Percentiles rank a stretch among this genome's conserved stretches.
Conservation (phyloP, 53 echinoderm and acorn worm species). For the Echinometra lucunter region DNA sequence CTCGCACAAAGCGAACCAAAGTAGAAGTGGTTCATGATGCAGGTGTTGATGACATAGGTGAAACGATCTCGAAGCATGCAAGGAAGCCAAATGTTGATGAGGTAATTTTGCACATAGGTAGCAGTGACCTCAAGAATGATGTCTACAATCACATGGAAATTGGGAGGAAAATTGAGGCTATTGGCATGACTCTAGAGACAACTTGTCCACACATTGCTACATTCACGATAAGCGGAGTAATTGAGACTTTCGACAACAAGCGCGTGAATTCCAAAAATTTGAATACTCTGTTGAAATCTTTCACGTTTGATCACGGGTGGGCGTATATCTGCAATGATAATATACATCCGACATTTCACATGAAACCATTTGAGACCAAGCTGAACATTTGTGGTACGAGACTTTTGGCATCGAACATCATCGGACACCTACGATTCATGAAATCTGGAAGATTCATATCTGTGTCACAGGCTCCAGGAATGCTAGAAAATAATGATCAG, state of each 20-base stretch:
- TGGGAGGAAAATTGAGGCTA: not conserved
- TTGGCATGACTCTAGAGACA: not conserved
- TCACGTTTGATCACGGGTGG: not conserved
- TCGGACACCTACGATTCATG: not conserved
- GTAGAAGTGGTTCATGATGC: not conserved
- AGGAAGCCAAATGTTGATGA: not conserved
- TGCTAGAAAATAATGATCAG: not conserved
- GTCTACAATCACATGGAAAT: not conserved
- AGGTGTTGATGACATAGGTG: not conserved
- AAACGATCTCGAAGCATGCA: not conserved
- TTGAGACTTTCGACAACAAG: not conserved
- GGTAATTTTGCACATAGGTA: not conserved
- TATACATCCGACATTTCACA: not conserved
- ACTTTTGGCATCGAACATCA: not conserved
- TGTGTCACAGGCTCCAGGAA: not conserved
- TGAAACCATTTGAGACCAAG: not conserved
- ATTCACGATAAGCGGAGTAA: not conserved
- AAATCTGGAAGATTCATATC: not conserved
- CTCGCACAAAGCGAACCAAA: not conserved
- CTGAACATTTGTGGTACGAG: not conserved
- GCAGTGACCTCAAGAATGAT: not conserved
- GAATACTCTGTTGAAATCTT: not conserved
- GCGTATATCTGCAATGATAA: not conserved
- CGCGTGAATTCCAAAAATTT: not conserved
- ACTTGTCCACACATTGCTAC: not conserved